Evolutionary conservation across 2,797 vertebrate species (phyloP).

Genomic region (Oceanodroma leucorhoa): DNA sequence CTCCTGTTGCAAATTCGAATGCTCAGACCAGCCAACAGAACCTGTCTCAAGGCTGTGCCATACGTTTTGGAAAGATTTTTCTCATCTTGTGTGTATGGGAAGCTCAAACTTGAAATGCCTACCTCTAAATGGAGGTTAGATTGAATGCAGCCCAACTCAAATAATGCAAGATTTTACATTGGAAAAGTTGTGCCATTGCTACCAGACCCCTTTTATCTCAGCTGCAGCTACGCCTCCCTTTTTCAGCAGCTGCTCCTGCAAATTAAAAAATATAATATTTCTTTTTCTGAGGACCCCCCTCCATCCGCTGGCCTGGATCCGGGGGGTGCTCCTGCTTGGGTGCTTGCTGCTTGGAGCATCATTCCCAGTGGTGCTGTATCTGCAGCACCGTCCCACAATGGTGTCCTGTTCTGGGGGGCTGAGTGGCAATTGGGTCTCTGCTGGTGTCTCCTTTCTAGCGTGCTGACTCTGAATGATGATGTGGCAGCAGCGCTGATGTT

Average conservation of each 20-base stretch:
- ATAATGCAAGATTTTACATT: neutral
- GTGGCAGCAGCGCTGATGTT: neutral
- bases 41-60: neutral
- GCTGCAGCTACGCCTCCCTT: neutral
- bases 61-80: neutral
- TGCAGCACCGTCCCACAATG: rapidly evolving
- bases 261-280: neutral
- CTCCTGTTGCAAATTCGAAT: neutral
- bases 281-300: neutral
- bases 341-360: neutral
- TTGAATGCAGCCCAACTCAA: neutral
- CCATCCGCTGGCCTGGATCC: neutral
- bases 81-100: neutral
- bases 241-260: neutral
- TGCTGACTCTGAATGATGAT: neutral
- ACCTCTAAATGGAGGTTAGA: rapidly evolving
- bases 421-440: neutral
- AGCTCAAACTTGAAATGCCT: neutral
- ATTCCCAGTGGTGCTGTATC: neutral
- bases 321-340: neutral
- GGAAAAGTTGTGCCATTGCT: neutral
- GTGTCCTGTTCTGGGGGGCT: neutral
- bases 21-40: neutral
- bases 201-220: neutral
- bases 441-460: neutral